Evolutionary conservation across 2,113 vertebrate genomes (phyloP).

Genomic region (Haplotaxodon microlepis): DNA sequence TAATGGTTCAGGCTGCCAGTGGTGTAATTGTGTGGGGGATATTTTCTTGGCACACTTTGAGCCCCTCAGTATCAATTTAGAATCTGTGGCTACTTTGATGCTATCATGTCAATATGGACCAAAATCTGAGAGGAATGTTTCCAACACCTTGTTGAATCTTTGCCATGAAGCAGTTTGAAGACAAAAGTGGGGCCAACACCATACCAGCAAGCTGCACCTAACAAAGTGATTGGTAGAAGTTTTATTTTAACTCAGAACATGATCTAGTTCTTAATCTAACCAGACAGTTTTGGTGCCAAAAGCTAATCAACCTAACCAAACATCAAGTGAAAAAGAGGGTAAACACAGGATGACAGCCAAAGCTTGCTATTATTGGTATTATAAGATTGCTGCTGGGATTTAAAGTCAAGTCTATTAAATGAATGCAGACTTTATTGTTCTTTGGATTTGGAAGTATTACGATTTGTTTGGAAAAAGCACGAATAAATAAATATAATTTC

Average conservation of each 20-base stretch:
- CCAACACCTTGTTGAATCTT: not conserved
- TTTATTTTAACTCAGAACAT: not conserved
- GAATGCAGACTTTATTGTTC: not conserved
- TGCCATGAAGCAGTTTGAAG: not conserved
- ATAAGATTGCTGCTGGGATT: not conserved
- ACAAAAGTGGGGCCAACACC: not conserved
- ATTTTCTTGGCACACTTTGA: not conserved
- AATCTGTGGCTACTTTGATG: not conserved
- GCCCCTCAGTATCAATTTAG: not conserved
- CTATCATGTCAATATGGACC: not conserved
- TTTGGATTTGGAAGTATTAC: not conserved
- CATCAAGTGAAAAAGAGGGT: not conserved
- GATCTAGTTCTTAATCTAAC: not conserved
- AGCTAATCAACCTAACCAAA: not conserved
- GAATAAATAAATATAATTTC: not conserved
- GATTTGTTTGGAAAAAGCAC: not conserved
- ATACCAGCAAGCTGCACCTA: not conserved
- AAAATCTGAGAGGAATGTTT: not conserved
- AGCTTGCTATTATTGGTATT: not conserved
- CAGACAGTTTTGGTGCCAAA: not conserved
- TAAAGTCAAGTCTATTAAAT: not conserved
- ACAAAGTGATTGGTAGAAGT: not conserved
- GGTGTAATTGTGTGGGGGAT: not conserved
- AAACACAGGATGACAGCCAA: not conserved
- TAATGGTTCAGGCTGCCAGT: not conserved